A percentile compares a stretch with the other conserved stretches of the same genome.
Evolutionary conservation across 2,888 invertebrate genomes (phyloP).

Genomic region (Ophion ventricosus): DNA sequence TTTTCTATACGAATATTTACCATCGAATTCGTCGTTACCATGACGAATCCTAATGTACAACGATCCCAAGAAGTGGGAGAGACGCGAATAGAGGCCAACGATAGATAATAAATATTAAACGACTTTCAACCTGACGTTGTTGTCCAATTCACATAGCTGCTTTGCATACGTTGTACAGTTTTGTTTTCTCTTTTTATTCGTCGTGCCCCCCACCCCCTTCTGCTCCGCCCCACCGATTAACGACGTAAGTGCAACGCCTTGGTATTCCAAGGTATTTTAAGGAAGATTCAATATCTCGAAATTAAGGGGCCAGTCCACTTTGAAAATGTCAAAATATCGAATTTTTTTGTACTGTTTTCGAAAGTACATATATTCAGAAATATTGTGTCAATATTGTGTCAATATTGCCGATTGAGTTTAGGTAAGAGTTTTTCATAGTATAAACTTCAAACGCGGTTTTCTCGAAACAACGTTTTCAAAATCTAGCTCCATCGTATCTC

Average conservation of each 20-base stretch:
- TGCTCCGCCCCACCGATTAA: neutral
- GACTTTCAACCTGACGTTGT: conserved; percentile 76
- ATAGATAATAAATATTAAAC: conserved; percentile 82
- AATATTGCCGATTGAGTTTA: no score
- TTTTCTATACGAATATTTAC: conserved; percentile 81
- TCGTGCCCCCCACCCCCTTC: neutral
- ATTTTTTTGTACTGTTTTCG: no score
- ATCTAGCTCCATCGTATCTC: no score
- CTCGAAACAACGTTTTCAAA: no score
- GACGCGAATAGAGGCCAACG: conserved; percentile 72
- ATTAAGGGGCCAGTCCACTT: no score
- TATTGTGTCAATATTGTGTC: no score
- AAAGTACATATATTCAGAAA: no score
- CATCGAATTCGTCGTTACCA: conserved; percentile 75
- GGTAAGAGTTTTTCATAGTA: no score
- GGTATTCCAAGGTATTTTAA: no score
- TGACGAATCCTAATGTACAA: conserved; percentile 75
- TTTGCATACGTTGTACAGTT: conserved; percentile 40
- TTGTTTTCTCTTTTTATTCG: conserved; percentile 29
- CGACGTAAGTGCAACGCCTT: conserved; percentile 17
- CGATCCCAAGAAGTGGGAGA: conserved; percentile 60
- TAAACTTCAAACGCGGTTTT: no score
- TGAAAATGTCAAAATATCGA: no score
- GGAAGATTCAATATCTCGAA: no score
- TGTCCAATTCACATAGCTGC: conserved; percentile 18